Evolutionary conservation across 1,140 invertebrate genomes (phyloP), one percentile per base, ranked within the genome.

Genomic region (Trichonephila clavipes): DNA sequence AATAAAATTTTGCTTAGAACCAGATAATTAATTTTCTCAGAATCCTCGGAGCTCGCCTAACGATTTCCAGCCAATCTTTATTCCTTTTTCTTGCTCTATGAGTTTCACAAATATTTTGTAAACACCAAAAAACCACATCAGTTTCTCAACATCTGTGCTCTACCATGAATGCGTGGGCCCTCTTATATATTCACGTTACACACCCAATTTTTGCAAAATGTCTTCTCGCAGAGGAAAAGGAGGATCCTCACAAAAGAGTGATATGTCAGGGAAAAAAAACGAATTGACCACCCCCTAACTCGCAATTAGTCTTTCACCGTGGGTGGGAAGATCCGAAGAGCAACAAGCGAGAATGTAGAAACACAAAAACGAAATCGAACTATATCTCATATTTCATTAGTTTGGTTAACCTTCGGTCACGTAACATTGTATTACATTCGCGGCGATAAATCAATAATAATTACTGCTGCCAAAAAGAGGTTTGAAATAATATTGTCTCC

Each of bases 401-500:
- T 77, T 90, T 90, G 88, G 69, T 90, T 90, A 90, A 90, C 88
- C 66, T 61, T 2, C 51, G 85, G 85, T 21, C 59, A 51, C 58
- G 85, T 6, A 34, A 59, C 59, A 87, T 87, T 61, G 85, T 51
- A 64, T 21, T 44, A 72, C 88, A 89, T 66, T 89, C 59, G 88
- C 51, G 28, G 69, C 44, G 40, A 90, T 90, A 90, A 59, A 90
- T 90, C 88, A 90, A 90, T 72, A 90, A 90, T 90, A 90, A 90
- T 90, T 90, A 90, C 88, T 82, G 88, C 88, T 90, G 88, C 88
- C 88, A 90, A 77, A 90, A 90, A 64, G 51, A 40, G 58, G 51
- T 90, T 77, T 62, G 88, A 40, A 90, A 90, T 90, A 90, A 90
- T 90, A 90, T 90, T 90, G 88, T 90, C 88, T 82, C 58, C 40